Percentiles rank a stretch among this genome's conserved stretches.
These are phyloP conservation scores for Stegodyphus dumicola DNA, from an alignment of 1,140 invertebrate species.

Conservation along the genomic window DNA sequence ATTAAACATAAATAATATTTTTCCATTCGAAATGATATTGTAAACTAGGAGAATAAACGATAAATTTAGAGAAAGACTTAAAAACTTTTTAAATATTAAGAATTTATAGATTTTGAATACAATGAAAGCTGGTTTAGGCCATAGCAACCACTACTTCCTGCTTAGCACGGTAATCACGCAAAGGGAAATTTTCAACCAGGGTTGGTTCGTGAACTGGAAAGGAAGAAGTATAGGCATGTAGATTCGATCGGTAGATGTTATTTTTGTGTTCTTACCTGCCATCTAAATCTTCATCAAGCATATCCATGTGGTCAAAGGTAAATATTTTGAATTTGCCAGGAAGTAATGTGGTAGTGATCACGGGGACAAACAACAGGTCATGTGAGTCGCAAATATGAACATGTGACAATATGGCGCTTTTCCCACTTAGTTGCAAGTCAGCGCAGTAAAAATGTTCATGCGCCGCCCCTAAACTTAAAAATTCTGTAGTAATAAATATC, in stretches of 20 bases:
- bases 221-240: not conserved
- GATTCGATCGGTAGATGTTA: slow-evolving; percentile 2
- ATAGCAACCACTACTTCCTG: slow-evolving; percentile 54
- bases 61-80: too few relatives aligned
- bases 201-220: not conserved
- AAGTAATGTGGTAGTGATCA: slow-evolving; percentile 69
- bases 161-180: slow-evolving; percentile 20
- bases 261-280: slow-evolving; percentile 65
- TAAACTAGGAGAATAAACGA: too few relatives aligned
- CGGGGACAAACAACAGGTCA: slow-evolving; percentile 72
- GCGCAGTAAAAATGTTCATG: not conserved
- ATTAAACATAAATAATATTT: too few relatives aligned
- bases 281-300: slow-evolving; percentile 68
- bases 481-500: not conserved
- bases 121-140: slow-evolving; percentile 10
- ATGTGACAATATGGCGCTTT: slow-evolving; percentile 63
- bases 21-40: too few relatives aligned
- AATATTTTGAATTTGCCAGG: slow-evolving; percentile 70
- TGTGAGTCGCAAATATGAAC: slow-evolving; percentile 67
- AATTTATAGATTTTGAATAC: too few relatives aligned
- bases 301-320: slow-evolving; percentile 67
- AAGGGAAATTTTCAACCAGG: slow-evolving; percentile 4
- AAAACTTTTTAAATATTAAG: too few relatives aligned
- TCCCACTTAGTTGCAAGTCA: not conserved
- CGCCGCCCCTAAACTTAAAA: not conserved